Evolutionary conservation across 2,888 invertebrate species (phyloP), one percentile per base, ranked within the genome.

Genomic region (Drosophila anomelani): DNA sequence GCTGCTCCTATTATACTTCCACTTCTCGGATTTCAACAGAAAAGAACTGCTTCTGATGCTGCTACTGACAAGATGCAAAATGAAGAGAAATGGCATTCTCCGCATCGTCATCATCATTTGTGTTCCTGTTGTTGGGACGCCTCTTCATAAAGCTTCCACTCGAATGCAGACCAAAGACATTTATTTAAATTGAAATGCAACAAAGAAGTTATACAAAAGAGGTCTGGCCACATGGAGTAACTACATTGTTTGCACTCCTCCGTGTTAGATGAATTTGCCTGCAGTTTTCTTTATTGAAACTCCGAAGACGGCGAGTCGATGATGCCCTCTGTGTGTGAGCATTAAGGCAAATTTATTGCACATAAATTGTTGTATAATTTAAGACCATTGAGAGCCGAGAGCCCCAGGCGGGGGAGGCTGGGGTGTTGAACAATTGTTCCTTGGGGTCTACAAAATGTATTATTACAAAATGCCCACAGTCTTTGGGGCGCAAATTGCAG

Each of bases 111-210:
- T 44, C 44, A 63, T 63, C 47, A 47, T n/a, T n/a, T 63, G 61
- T 51, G 43, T 29, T 57, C 23, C 60, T 12, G 39, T 26, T 63
- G 39, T 26, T 67, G 53, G 53, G 68, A 67, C 67, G 67, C 68
- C 67, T 67, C 69, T 56, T 66, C 67, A 67, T 66, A 67, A 67
- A 56, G 55, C 41, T 41, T 10, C 20, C 23, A 13, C 56, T 56
- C n/a, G 47, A 55, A 26, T 41, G 63, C 60, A 39, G 66, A 43
- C 60, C 66, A 75, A 58, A 68, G 71, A 68, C 63, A 80, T 88
- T 84, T 81, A 81, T 85, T 88, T 84, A 81, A 88, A 85, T 85
- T 88, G 80, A 88, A 88, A 76, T 88, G 89, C 81, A 81, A 76
- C 77, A 70, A 58, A 54, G 53, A 67, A 62, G 41, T 56, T 36